phyloP scores from a whole-genome alignment of 2,113 vertebrate species.

The Callospermophilus lateralis region DNA sequence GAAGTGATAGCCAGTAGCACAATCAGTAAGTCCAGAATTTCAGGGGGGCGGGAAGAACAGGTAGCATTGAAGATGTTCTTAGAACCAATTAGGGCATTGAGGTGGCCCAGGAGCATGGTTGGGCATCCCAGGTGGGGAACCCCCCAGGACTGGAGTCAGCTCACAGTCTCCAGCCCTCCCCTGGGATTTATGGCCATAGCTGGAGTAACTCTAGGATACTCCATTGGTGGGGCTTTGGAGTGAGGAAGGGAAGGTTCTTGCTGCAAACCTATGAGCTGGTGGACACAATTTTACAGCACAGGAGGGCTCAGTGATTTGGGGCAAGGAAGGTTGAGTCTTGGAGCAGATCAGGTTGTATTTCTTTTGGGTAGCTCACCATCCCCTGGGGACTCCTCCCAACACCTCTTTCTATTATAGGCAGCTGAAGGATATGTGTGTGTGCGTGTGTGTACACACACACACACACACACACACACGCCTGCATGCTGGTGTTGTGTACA shows the following conservation, averaged over 20 bases:
- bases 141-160: background rate
- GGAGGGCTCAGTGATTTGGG: background rate
- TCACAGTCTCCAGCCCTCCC: background rate
- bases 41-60: background rate
- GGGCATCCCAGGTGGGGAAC: background rate
- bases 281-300: accelerated
- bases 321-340: background rate
- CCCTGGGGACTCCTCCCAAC: background rate
- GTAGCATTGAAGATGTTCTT: background rate
- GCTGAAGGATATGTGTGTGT: background rate
- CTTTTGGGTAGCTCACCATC: background rate
- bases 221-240: accelerated
- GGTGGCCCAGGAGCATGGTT: accelerated
- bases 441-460: too few species aligned
- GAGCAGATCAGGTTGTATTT: background rate
- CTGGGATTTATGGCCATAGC: background rate
- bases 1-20: background rate
- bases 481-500: background rate
- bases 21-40: background rate
- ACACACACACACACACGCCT: too few species aligned
- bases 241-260: background rate
- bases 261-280: too few species aligned
- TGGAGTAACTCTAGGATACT: background rate
- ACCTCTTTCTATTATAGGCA: background rate
- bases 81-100: accelerated